These are phyloP conservation scores for Stigmatopora nigra DNA, from an alignment of 2,113 vertebrate species.

Conservation along the genomic window DNA sequence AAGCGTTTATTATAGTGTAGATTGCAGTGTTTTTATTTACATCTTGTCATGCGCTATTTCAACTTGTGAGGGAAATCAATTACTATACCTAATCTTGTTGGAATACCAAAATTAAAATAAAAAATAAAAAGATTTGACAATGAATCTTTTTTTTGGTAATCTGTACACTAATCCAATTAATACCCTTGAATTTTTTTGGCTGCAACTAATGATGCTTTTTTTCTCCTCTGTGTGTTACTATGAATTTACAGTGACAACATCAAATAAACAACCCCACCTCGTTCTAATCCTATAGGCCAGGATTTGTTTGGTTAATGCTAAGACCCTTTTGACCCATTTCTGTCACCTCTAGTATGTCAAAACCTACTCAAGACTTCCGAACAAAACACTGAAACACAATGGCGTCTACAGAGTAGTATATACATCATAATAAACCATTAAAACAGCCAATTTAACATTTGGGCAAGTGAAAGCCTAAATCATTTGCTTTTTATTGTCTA, in stretches of 20 bases:
- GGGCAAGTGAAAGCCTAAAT: conserved; percentile 34
- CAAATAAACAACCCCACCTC: conserved; percentile 77
- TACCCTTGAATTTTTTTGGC: conserved; percentile 7
- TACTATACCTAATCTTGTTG: conserved; percentile 3
- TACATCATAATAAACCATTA: conserved; percentile 42
- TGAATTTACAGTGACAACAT: conserved; percentile 69
- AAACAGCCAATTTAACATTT: conserved; percentile 37
- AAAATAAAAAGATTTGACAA: conserved; percentile 5
- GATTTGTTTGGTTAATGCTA: conserved; percentile 88
- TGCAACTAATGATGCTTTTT: conserved; percentile 18
- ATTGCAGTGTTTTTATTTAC: too few relatives aligned
- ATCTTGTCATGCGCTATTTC: too few relatives aligned
- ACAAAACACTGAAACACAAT: conserved; percentile 55
- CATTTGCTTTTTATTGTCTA: conserved; percentile 34
- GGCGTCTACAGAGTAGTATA: conserved; percentile 28
- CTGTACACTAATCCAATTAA: conserved; percentile 16
- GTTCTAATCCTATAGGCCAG: conserved; percentile 81
- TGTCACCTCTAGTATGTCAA: conserved; percentile 70
- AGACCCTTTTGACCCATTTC: conserved; percentile 79
- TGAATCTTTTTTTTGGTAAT: conserved; percentile 16
- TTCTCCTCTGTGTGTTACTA: conserved; percentile 60
- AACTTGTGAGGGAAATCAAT: too few relatives aligned
- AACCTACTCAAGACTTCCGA: conserved; percentile 59
- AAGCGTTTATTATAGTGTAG: too few relatives aligned
- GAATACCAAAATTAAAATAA: background rate